Conservation (phyloP, 2,888 invertebrate genomes). For the Aporophyla lueneburgensis region DNA sequence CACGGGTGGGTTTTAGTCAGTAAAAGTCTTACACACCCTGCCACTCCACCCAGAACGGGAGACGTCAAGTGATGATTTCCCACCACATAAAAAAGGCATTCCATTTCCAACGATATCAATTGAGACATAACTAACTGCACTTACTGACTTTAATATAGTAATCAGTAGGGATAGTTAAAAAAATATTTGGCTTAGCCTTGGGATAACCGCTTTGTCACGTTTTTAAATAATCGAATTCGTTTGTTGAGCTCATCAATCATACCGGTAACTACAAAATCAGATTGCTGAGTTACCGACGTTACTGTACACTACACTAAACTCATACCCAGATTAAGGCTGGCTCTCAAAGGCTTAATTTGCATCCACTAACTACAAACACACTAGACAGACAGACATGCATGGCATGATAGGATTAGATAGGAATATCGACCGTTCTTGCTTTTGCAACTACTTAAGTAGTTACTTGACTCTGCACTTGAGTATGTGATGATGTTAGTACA, state of each 20-base stretch:
- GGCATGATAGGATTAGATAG: not conserved
- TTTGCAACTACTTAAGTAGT: not conserved
- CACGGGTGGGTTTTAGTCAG: no score
- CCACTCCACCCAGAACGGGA: no score
- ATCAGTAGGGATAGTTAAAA: not conserved
- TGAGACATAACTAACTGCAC: no score
- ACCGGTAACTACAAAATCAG: no score
- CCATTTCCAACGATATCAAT: not conserved
- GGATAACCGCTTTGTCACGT: not conserved
- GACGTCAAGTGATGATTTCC: no score
- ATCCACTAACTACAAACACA: slow-evolving; percentile 19
- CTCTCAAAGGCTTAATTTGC: slow-evolving; percentile 41
- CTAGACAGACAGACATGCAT: not conserved
- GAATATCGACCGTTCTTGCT: slow-evolving; percentile 11
- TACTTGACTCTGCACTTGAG: not conserved
- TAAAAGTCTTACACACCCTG: no score
- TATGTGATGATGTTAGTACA: not conserved
- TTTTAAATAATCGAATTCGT: slow-evolving; percentile 2
- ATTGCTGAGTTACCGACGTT: not conserved
- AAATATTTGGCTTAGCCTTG: not conserved
- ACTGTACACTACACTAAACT: not conserved
- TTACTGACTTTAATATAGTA: not conserved
- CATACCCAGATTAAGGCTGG: slow-evolving; percentile 31
- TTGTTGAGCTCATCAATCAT: slow-evolving; percentile 16
- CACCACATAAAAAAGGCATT: no score